phyloP scores from a whole-genome alignment of 2,113 vertebrate genomes.

The Hippoglossus stenolepis region DNA sequence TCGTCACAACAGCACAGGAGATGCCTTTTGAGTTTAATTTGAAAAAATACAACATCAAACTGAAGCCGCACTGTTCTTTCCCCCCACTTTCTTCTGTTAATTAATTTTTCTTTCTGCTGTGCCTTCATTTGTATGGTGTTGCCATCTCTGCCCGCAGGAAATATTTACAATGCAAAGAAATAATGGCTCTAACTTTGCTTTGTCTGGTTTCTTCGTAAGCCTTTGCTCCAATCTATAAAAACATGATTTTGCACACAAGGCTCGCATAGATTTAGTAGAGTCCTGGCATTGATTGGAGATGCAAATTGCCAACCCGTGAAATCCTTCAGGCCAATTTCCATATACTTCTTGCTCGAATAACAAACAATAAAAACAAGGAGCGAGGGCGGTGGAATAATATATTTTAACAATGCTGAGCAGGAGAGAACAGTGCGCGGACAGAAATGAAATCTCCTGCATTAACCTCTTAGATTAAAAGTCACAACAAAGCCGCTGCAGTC shows the following conservation, averaged over 20 bases:
- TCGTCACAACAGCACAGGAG: constrained; percentile 39
- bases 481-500: constrained; percentile 1
- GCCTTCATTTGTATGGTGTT: constrained; percentile 57
- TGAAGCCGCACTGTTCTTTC: constrained; percentile 20
- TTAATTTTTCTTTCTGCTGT: constrained; percentile 51
- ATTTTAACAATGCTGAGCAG: constrained; percentile 43
- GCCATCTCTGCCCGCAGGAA: constrained; percentile 44
- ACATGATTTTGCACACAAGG: constrained; percentile 69
- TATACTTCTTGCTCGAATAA: constrained; percentile 40
- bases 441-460: constrained; percentile 34
- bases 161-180: constrained; percentile 68
- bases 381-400: constrained; percentile 37
- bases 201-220: constrained; percentile 62
- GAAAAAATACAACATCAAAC: constrained; percentile 46
- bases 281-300: constrained; percentile 73
- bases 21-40: constrained; percentile 49
- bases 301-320: constrained; percentile 69
- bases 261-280: constrained; percentile 70
- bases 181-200: constrained; percentile 58
- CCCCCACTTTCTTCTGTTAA: constrained; percentile 36
- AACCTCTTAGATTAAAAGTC: constrained; percentile 30
- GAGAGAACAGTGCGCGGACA: constrained; percentile 13
- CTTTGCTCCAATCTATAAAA: constrained; percentile 70
- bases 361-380: constrained; percentile 42
- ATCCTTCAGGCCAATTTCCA: constrained; percentile 68